These are phyloP conservation scores for Chironomus riparius DNA, from an alignment of 2,888 invertebrate species.

Conservation along the genomic window DNA sequence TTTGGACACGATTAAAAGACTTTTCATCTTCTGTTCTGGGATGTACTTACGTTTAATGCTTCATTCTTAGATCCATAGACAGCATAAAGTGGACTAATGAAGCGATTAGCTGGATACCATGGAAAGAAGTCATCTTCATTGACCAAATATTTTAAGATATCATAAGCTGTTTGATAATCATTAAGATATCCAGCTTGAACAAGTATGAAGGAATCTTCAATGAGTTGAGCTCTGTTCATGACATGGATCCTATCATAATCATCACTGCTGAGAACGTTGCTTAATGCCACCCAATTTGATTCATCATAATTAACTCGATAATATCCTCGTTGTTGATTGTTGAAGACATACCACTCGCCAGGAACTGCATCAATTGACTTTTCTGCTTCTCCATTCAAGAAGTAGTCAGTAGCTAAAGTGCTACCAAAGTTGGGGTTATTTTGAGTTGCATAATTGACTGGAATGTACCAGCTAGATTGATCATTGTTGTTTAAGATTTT, in stretches of 20 bases:
- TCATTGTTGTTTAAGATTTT: not conserved
- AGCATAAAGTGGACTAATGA: not conserved
- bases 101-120: conserved; percentile 1
- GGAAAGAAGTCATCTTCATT: conserved; percentile 55
- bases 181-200: conserved; percentile 47
- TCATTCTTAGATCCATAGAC: not conserved
- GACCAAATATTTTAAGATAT: conserved; percentile 45
- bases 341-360: conserved; percentile 23
- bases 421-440: not conserved
- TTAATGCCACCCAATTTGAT: conserved; percentile 14
- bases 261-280: not conserved
- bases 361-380: not conserved
- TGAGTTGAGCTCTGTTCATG: conserved; percentile 58
- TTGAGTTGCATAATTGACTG: conserved; percentile 2
- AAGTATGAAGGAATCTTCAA: conserved; percentile 58
- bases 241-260: conserved; percentile 27
- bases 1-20: too few relatives aligned
- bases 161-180: conserved; percentile 42
- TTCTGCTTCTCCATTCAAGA: not conserved
- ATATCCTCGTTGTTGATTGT: conserved; percentile 21
- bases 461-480: conserved; percentile 17
- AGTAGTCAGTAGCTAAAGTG: not conserved
- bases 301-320: conserved; percentile 24
- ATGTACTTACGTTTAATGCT: not conserved
- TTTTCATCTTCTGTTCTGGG: too few relatives aligned